Evolutionary conservation across 2,888 invertebrate genomes (phyloP).

Genomic region (Homarus gammarus): DNA sequence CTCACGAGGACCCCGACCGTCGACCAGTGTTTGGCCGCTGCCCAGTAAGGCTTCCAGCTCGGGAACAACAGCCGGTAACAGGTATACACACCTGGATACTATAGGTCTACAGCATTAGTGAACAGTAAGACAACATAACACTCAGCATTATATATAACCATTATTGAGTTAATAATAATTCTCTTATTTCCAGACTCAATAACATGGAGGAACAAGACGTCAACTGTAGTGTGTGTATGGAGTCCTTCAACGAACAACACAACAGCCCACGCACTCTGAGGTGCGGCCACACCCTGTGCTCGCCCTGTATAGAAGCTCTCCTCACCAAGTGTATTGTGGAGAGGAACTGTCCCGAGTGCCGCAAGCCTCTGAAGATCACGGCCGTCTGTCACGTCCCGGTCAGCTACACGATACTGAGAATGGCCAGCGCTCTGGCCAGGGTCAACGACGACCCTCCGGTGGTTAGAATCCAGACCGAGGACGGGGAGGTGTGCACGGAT

Average conservation of each 20-base stretch:
- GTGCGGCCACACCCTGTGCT: slow-evolving; percentile 54
- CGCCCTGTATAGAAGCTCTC: slow-evolving; percentile 45
- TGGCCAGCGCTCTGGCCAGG: slow-evolving; percentile 15
- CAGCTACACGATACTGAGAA: slow-evolving; percentile 43
- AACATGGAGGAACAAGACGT: slow-evolving; percentile 28
- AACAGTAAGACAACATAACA: too few relatives aligned
- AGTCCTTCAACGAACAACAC: slow-evolving; percentile 25
- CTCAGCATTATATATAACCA: too few relatives aligned
- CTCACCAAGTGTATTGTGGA: neutral
- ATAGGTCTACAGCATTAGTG: too few relatives aligned
- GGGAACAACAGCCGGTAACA: too few relatives aligned
- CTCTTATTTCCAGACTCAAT: neutral
- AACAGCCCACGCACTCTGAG: slow-evolving; percentile 52
- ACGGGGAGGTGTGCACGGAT: neutral
- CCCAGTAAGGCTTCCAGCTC: too few relatives aligned
- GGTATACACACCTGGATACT: too few relatives aligned
- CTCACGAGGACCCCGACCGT: too few relatives aligned
- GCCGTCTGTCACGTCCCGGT: slow-evolving; percentile 36
- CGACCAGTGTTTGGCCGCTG: too few relatives aligned
- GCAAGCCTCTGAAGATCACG: slow-evolving; percentile 45
- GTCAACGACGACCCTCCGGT: neutral
- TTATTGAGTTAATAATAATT: neutral
- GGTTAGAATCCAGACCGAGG: neutral
- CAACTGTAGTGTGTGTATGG: slow-evolving; percentile 51
- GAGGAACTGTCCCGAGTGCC: slow-evolving; percentile 53